A percentile compares a stretch with the other conserved stretches of the same genome.
Evolutionary conservation across 2,113 vertebrate genomes (phyloP).

Genomic region (Chlamydotis undulata): DNA sequence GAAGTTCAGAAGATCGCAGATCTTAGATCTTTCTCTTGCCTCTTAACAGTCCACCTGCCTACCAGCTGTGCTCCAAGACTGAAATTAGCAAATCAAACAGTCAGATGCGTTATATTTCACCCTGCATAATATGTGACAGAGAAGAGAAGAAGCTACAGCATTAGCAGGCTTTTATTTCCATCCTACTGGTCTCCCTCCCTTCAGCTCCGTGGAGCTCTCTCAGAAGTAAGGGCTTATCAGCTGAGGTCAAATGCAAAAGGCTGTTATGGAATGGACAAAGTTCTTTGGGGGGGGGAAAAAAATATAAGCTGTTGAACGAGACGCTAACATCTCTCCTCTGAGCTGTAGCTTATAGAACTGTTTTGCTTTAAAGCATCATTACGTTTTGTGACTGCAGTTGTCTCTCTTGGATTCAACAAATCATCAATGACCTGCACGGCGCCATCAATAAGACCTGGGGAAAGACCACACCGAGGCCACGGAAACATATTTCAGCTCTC

Average conservation of each 20-base stretch:
- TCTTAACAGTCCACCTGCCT: constrained; percentile 39
- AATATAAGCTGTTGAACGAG: background rate
- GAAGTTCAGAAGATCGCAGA: background rate
- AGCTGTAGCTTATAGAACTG: background rate
- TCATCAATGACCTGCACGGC: background rate
- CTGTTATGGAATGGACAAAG: background rate
- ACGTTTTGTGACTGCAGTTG: background rate
- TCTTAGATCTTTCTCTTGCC: constrained; percentile 28
- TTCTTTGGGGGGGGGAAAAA: background rate
- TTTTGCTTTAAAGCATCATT: background rate
- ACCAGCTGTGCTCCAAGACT: constrained; percentile 13
- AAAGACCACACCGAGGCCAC: background rate
- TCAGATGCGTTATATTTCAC: constrained; percentile 17
- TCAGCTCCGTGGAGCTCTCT: background rate
- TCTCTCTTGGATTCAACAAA: background rate
- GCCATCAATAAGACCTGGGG: background rate
- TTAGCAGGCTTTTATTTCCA: background rate
- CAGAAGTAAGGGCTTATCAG: background rate
- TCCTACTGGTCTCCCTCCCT: background rate
- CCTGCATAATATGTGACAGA: background rate
- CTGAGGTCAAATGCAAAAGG: background rate
- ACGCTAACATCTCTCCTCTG: background rate
- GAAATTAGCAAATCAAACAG: constrained; percentile 23
- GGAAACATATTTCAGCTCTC: background rate
- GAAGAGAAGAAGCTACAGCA: background rate